Conservation (phyloP, 2,888 invertebrate genomes). For the Thymelicus sylvestris region DNA sequence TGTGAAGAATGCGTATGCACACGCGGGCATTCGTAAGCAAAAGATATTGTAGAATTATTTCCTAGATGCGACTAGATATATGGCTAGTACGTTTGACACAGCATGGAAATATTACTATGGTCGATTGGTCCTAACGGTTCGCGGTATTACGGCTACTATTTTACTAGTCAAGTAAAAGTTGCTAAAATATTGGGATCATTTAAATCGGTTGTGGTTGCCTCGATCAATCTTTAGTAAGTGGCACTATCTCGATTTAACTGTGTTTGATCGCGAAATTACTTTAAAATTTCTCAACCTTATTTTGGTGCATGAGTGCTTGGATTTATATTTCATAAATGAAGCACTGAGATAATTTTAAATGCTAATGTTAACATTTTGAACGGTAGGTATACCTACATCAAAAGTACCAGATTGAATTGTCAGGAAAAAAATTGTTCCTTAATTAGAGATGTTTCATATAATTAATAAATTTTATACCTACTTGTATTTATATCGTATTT, state of each 20-base stretch:
- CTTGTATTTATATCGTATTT: too few relatives aligned
- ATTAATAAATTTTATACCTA: too few relatives aligned
- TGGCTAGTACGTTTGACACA: slow-evolving; percentile 53
- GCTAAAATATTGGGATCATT: slow-evolving; percentile 54
- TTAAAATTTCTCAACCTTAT: slow-evolving; percentile 2
- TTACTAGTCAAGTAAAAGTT: slow-evolving; percentile 69
- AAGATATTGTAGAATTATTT: slow-evolving; percentile 84
- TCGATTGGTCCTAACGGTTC: slow-evolving; percentile 68
- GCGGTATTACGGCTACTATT: slow-evolving; percentile 74
- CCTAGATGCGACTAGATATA: slow-evolving; percentile 71
- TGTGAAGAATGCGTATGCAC: slow-evolving; percentile 82
- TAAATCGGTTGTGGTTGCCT: slow-evolving; percentile 23
- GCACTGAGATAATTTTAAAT: neutral
- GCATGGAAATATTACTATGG: slow-evolving; percentile 53
- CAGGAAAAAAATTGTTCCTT: too few relatives aligned
- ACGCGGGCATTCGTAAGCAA: slow-evolving; percentile 64
- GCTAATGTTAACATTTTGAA: neutral
- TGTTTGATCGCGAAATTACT: slow-evolving; percentile 18
- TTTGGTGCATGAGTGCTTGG: neutral
- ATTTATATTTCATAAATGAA: neutral
- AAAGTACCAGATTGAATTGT: neutral
- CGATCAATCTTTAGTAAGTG: slow-evolving; percentile 32
- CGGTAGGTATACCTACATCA: neutral
- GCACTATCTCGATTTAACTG: slow-evolving; percentile 22
- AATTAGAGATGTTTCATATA: too few relatives aligned